These are phyloP conservation scores for Porites evermanni DNA, from an alignment of 92 coral and sea anemone genomes.

Conservation along the genomic window DNA sequence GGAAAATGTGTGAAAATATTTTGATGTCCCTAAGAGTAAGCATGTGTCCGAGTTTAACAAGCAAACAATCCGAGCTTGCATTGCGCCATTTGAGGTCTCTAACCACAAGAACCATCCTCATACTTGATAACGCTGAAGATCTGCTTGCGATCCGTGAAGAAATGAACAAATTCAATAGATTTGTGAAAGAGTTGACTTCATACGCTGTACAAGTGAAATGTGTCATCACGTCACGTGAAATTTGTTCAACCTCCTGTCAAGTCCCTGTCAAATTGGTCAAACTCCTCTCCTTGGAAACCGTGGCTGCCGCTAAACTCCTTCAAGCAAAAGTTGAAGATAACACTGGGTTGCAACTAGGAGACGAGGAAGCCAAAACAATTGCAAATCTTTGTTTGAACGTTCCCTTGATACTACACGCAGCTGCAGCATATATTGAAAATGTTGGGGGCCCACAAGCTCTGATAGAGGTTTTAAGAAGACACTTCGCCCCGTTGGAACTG, in stretches of 20 bases:
- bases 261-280: conserved; percentile 33
- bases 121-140: conserved; percentile 70
- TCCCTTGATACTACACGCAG: conserved; percentile 64
- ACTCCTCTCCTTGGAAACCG: conserved; percentile 37
- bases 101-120: conserved; percentile 27
- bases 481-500: conserved; percentile 30
- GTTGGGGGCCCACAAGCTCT: conserved; percentile 48
- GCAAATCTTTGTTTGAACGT: conserved; percentile 60
- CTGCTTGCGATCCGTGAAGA: conserved; percentile 8
- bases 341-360: conserved; percentile 22
- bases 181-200: conserved; percentile 44
- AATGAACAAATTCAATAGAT: conserved; percentile 33
- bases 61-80: conserved; percentile 28
- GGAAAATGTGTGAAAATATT: conserved; percentile 48
- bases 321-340: conserved; percentile 23
- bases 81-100: conserved; percentile 22
- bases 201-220: conserved; percentile 49
- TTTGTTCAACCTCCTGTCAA: conserved; percentile 15
- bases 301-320: conserved; percentile 24
- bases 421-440: conserved; percentile 53
- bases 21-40: conserved; percentile 29
- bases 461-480: conserved; percentile 36
- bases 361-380: conserved; percentile 45
- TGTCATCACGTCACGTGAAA: conserved; percentile 57
- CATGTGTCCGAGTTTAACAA: conserved; percentile 16